Base-by-base conservation (phyloP, 2,113 vertebrate species). In the Brachyhypopomus gauderio region DNA sequence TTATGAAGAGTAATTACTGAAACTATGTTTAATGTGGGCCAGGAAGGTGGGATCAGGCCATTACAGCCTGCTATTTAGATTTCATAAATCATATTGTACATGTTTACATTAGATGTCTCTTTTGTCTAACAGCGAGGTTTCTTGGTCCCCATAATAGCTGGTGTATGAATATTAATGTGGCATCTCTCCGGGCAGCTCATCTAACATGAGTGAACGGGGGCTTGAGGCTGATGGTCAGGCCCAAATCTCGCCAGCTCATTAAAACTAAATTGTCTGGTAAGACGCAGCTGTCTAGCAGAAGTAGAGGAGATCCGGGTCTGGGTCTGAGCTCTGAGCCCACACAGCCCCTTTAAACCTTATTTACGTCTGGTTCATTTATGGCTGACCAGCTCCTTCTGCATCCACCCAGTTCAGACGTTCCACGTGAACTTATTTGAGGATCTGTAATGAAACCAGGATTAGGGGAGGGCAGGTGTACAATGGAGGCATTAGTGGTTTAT, bases 21-120 rank as follows among this genome's bases (percentile, higher is more conserved):
- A 72, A 56, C 22, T 85, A 75, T 64, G 48, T 87, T 87, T 89
- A 90, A 88, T 89, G 79, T 85, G 85, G 84, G 87, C 90, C 85
- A 88, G 36, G 17, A 63, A 77, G 80, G 84, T 74, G 75, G 69
- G 77, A 85, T 82, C 78, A 84, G 86, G 77, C 81, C 87, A 90
- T 89, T 87, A 88, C 87, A 88, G 63, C 75, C 64, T 78, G 79
- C 85, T 85, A 83, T 90, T 90, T 90, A 86, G 86, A 88, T 84
- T 78, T 86, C 81, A 89, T 89, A 86, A 81, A 91, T 92, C 85
- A 87, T 75, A 79, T 78, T 84, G 69, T 81, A 86, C 85, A 89
- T 93, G 89, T 93, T 93, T 91, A 92, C 86, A 83, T 89, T 90
- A 88, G 86, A 90, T 87, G 83, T 91, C 88, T 78, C 82, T 89